These are phyloP conservation scores for Coenonympha arcania DNA, from an alignment of 2,888 invertebrate species.

Conservation along the genomic window DNA sequence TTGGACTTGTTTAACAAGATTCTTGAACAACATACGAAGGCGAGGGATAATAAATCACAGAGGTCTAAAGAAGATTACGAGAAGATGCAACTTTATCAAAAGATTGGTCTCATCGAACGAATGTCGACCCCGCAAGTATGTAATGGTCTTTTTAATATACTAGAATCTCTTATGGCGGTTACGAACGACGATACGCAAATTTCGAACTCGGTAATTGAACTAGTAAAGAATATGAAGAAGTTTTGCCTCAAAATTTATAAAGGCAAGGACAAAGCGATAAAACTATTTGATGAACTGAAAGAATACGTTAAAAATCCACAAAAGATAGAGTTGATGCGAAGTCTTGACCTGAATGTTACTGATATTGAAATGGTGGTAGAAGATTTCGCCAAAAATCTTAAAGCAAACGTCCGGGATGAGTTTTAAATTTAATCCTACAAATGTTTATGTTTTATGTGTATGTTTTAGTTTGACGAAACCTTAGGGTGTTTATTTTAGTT, in stretches of 20 bases:
- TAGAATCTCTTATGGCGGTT: constrained; percentile 37
- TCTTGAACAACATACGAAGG: constrained; percentile 48
- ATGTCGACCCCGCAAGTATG: constrained; percentile 45
- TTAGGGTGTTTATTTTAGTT: no score
- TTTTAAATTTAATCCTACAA: constrained; percentile 32
- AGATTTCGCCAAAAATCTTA: constrained; percentile 41
- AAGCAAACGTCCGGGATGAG: constrained; percentile 39
- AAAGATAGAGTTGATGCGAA: constrained; percentile 31
- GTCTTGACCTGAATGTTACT: constrained; percentile 34
- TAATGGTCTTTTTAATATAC: constrained; percentile 49
- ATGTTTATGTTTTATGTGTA: neutral
- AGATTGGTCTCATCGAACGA: constrained; percentile 52
- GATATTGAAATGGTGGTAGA: constrained; percentile 35
- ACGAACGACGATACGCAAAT: constrained; percentile 35
- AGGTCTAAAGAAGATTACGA: constrained; percentile 36
- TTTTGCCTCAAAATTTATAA: constrained; percentile 42
- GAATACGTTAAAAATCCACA: constrained; percentile 34
- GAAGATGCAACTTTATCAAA: constrained; percentile 41
- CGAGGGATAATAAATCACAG: constrained; percentile 32
- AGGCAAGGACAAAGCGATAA: constrained; percentile 36
- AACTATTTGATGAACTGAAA: constrained; percentile 38
- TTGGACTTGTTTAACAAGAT: constrained; percentile 55
- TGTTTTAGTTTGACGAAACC: neutral
- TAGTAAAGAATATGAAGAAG: constrained; percentile 44
- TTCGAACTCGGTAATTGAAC: constrained; percentile 38